Percentiles rank a stretch among this genome's conserved stretches.
phyloP scores from a whole-genome alignment of 2,888 invertebrate species.

The Drosophila multiciliata region DNA sequence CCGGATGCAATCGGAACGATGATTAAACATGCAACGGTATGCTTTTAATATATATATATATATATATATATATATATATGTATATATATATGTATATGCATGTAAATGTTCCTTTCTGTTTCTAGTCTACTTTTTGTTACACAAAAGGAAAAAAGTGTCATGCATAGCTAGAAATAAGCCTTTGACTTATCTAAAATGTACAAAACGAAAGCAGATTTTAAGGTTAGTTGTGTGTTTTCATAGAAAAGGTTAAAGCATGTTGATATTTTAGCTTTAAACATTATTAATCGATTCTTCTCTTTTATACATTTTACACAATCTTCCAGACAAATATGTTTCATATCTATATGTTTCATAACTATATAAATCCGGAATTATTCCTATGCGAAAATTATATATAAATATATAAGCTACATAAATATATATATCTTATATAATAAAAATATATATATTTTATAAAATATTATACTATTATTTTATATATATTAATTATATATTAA shows the following conservation, averaged over 20 bases:
- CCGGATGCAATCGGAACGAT: conserved; percentile 43
- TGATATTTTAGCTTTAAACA: neutral
- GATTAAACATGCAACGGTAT: conserved; percentile 58
- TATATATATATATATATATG: neutral
- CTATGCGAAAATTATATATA: neutral
- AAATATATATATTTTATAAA: too few species aligned
- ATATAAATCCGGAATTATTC: neutral
- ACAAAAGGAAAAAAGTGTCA: conserved; percentile 2
- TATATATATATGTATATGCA: neutral
- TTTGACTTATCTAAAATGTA: neutral
- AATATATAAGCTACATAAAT: too few species aligned
- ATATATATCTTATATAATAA: too few species aligned
- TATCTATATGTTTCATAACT: accelerated
- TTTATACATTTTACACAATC: neutral
- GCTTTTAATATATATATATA: conserved; percentile 2
- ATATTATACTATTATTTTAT: too few species aligned
- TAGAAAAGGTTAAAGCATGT: neutral
- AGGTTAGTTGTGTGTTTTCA: conserved; percentile 12
- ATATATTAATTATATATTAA: neutral
- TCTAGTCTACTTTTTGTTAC: conserved; percentile 36
- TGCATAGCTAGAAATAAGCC: conserved; percentile 14
- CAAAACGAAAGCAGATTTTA: conserved; percentile 18
- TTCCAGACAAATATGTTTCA: neutral
- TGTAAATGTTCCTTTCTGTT: conserved; percentile 6
- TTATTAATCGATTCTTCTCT: neutral